Percentiles rank a stretch among this genome's conserved stretches.
Conservation (phyloP, 2,113 vertebrate genomes). For the Acrocephalus arundinaceus region DNA sequence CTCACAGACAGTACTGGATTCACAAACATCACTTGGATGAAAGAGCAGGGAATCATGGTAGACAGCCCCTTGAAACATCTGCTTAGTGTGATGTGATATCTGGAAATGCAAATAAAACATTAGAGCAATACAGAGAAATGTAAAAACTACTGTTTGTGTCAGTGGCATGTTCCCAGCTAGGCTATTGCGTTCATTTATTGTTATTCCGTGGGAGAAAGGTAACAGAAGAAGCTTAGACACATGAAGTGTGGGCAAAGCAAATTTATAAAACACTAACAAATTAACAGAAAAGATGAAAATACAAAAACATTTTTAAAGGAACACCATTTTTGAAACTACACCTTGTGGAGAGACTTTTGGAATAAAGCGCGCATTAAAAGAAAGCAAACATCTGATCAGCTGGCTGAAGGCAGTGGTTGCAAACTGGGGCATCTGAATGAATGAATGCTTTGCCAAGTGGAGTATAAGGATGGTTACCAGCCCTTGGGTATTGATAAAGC, state of each 20-base stretch:
- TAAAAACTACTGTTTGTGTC: background rate
- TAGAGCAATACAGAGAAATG: background rate
- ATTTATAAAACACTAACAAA: background rate
- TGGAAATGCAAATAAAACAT: constrained; percentile 12
- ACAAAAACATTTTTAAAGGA: background rate
- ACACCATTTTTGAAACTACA: background rate
- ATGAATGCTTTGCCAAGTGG: background rate
- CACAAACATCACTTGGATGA: background rate
- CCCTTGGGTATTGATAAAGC: background rate
- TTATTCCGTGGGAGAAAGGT: background rate
- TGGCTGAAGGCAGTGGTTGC: rapidly evolving
- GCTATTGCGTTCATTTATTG: background rate
- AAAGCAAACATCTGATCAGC: background rate
- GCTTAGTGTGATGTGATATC: background rate
- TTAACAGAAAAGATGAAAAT: background rate
- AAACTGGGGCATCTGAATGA: background rate
- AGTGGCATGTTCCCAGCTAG: background rate
- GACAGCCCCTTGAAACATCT: background rate
- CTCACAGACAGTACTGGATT: background rate
- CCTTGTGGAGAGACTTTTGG: background rate
- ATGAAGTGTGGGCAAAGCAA: background rate
- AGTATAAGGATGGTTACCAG: background rate
- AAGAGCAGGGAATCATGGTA: background rate
- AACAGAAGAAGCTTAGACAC: background rate
- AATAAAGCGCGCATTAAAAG: background rate